Evolutionary conservation across 2,113 vertebrate genomes (phyloP).

Genomic region (Danio rerio): DNA sequence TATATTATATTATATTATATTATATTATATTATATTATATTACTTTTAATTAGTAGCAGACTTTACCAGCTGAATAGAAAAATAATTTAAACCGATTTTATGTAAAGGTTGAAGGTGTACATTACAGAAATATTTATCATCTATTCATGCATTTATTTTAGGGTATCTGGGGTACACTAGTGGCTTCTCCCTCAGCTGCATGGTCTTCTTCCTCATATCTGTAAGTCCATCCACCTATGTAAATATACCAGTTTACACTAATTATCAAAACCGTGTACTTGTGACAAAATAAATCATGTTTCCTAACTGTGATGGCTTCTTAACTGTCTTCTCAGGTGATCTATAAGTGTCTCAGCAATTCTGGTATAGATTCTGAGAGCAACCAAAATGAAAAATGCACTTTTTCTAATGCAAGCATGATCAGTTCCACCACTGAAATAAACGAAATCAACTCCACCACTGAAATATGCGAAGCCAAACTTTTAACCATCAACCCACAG

Average conservation of each 20-base stretch:
- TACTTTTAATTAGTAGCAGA: no score
- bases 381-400: no score
- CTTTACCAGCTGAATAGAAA: no score
- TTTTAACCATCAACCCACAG: constrained; percentile 81
- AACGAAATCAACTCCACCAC: constrained; percentile 16
- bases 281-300: background rate
- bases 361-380: no score
- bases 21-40: no score
- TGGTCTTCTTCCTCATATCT: constrained; percentile 87
- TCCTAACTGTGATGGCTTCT: no score
- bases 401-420: no score
- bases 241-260: background rate
- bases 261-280: background rate
- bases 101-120: background rate
- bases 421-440: no score
- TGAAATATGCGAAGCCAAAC: constrained; percentile 67
- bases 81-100: background rate
- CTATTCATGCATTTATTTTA: constrained; percentile 57
- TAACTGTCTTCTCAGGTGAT: constrained; percentile 81
- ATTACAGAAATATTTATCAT: background rate
- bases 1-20: no score
- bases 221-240: constrained; percentile 73
- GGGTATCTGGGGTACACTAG: constrained; percentile 90
- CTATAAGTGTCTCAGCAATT: constrained; percentile 70
- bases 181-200: constrained; percentile 86